Conservation (phyloP, 1,140 invertebrate genomes). For the Hormaphis cornu region DNA sequence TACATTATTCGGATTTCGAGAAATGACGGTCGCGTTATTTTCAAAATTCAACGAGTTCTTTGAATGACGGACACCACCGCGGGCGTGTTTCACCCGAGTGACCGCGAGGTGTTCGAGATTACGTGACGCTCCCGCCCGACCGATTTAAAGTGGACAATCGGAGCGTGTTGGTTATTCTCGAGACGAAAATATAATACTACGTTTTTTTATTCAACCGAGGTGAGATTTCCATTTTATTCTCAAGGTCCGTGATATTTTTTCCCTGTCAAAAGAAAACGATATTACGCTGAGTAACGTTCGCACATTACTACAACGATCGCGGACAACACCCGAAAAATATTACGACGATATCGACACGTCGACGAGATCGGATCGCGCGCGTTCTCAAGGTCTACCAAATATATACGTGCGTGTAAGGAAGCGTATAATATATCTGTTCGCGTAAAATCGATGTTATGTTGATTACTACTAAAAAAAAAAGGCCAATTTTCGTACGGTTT, state of each 20-base stretch:
- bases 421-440: too few species aligned
- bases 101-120: not conserved
- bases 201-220: too few species aligned
- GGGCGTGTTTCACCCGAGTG: not conserved
- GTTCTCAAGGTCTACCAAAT: too few species aligned
- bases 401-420: too few species aligned
- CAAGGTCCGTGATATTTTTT: not conserved
- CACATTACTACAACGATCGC: not conserved
- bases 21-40: not conserved
- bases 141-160: not conserved
- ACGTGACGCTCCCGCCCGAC: not conserved
- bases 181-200: not conserved
- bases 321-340: not conserved
- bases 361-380: too few species aligned
- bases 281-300: constrained; percentile 14
- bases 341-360: not conserved
- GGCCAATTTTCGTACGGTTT: too few species aligned
- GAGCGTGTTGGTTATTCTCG: not conserved
- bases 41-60: not conserved
- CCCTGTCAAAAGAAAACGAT: not conserved
- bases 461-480: too few species aligned
- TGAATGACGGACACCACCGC: not conserved
- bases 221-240: not conserved
- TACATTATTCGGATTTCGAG: too few species aligned
- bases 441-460: too few species aligned